Base-by-base conservation (phyloP, 2,113 vertebrate genomes). In the Hystrix brachyura region DNA sequence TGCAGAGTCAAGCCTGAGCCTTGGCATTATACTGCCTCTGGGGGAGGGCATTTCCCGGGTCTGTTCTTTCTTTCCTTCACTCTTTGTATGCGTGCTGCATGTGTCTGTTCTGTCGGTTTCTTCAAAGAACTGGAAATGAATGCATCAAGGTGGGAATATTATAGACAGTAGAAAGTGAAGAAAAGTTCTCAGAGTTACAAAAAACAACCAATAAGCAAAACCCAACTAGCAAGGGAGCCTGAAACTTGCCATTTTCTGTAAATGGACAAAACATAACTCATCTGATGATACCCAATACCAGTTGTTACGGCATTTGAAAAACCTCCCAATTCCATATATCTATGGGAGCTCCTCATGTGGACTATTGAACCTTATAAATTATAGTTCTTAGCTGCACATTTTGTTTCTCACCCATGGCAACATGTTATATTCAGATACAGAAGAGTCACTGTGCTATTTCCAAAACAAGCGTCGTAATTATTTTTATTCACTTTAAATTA, bases 61-160 rank as follows among this genome's bases (percentile, higher is more conserved):
- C 91, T 97, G 91, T 74, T 85, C 94, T 53, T 92, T 94, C 84
- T 95, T 94, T 80, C 51, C 57, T 62, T 60, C 62, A 67, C 32
- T 96, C 94, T 98, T 95, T 97, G 91, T 93, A 91, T 96, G 85
- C 67, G 65, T 27, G 46, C 13, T 88, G 92, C 81, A 27, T 94
- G 84, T 86, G 34, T 91, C 95, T 80, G 71, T 91, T 94, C 80
- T 87, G 74, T 92, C 4, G 6, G 79, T 72, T 92, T 91, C 19
- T 97, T 21, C 59, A 64, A 94, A 46, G 43, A 90, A 59, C 65
- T 84, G 55, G 48, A 96, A 32, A 85, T 13, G 15, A 53, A 19
- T 43, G 65, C 60, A 25, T 60, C 69, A 13, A 91, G 87, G 83
- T 43, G 34, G 59, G 32, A 46, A 72, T 7, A 32, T 4, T 34